Evolutionary conservation across 2,888 invertebrate species (phyloP).

Genomic region (Conus canariensis): DNA sequence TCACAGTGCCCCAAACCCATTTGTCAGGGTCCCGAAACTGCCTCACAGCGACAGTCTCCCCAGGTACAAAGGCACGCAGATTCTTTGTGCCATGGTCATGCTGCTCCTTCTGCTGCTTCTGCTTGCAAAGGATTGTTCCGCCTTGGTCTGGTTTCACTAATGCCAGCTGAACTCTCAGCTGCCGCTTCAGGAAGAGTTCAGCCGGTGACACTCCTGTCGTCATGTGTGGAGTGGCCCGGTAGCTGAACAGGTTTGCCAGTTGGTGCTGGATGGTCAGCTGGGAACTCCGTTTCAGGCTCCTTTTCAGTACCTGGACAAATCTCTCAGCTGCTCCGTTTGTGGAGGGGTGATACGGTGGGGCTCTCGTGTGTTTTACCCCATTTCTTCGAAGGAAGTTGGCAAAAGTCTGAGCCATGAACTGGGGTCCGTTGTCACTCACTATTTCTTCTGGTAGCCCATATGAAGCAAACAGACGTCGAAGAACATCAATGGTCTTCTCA

Average conservation of each 20-base stretch:
- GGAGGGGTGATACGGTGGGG: conserved; percentile 57
- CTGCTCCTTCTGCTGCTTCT: neutral
- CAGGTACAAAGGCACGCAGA: neutral
- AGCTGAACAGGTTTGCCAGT: neutral
- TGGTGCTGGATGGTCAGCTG: neutral
- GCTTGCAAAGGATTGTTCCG: neutral
- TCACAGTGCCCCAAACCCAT: neutral
- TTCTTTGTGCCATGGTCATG: neutral
- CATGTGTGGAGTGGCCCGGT: neutral
- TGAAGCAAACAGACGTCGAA: conserved; percentile 12
- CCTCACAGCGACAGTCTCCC: neutral
- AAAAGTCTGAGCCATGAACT: conserved; percentile 50
- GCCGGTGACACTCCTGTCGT: conserved; percentile 11
- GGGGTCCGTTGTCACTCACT: conserved; percentile 53
- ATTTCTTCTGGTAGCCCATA: conserved; percentile 54
- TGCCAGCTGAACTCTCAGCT: neutral
- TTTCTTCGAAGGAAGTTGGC: conserved; percentile 44
- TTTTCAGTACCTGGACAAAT: conserved; percentile 56
- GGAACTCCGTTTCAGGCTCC: conserved; percentile 21
- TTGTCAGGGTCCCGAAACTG: conserved; percentile 9
- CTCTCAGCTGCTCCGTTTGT: conserved; percentile 53
- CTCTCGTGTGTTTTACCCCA: conserved; percentile 48
- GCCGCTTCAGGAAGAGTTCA: conserved; percentile 21
- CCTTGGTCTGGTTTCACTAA: neutral
- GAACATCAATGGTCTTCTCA: conserved; percentile 13